Conservation (phyloP, 1,140 invertebrate genomes). For the Drosophila biarmipes region DNA sequence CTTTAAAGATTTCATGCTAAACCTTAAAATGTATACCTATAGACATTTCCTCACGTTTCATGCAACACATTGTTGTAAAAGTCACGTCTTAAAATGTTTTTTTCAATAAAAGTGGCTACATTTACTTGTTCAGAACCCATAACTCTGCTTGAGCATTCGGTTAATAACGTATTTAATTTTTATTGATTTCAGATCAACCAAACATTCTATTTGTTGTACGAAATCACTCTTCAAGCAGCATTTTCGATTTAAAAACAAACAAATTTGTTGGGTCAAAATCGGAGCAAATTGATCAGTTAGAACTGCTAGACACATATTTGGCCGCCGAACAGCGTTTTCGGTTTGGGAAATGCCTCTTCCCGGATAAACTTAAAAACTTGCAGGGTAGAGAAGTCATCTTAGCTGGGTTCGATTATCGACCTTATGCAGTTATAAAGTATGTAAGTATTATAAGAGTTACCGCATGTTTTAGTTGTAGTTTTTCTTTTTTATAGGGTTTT, state of each 20-base stretch:
- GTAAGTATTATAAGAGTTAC: slow-evolving; percentile 42
- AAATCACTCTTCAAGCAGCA: neutral
- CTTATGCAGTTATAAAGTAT: slow-evolving; percentile 69
- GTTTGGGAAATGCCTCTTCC: slow-evolving; percentile 38
- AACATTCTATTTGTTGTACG: slow-evolving; percentile 63
- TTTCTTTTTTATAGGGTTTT: too few relatives aligned
- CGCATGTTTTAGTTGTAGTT: too few relatives aligned
- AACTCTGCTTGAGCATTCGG: too few relatives aligned
- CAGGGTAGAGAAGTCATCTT: slow-evolving; percentile 67
- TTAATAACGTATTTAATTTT: neutral
- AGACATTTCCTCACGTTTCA: too few relatives aligned
- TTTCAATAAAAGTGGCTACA: too few relatives aligned
- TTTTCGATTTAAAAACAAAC: slow-evolving; percentile 73
- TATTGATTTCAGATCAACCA: slow-evolving; percentile 58
- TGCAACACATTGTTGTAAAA: too few relatives aligned
- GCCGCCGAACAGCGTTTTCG: slow-evolving; percentile 23
- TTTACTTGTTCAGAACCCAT: too few relatives aligned
- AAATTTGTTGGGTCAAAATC: slow-evolving; percentile 65
- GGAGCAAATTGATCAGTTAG: slow-evolving; percentile 41
- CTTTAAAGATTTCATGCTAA: too few relatives aligned
- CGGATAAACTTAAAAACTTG: slow-evolving; percentile 61
- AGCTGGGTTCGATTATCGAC: slow-evolving; percentile 68
- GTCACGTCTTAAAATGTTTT: too few relatives aligned
- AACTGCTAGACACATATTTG: slow-evolving; percentile 53
- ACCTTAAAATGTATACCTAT: too few relatives aligned